A percentile compares a stretch with the other conserved stretches of the same genome.
Evolutionary conservation across 1,140 invertebrate genomes (phyloP).

Genomic region (Cyclargus thomasi): DNA sequence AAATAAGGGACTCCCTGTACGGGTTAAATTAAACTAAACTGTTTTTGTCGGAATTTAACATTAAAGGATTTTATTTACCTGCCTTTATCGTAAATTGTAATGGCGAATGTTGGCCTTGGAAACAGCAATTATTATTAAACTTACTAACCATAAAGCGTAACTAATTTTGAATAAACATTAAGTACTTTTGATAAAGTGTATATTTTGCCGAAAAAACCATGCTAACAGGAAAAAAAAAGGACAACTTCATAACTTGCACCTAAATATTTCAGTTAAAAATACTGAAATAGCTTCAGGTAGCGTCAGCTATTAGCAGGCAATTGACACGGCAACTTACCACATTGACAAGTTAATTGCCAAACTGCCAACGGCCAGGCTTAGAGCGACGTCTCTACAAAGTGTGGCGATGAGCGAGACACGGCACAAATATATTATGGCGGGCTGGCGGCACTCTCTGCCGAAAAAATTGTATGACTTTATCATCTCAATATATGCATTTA

Average conservation of each 20-base stretch:
- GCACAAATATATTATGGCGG: not conserved
- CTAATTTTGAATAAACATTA: not conserved
- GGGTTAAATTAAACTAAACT: too few species aligned
- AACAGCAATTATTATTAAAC: not conserved
- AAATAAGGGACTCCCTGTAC: too few species aligned
- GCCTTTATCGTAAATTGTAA: not conserved
- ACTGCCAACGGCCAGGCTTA: constrained; percentile 41
- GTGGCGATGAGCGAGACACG: not conserved
- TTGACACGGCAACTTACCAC: constrained; percentile 15
- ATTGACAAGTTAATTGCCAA: constrained; percentile 56
- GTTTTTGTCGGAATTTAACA: not conserved
- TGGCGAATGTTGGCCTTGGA: not conserved
- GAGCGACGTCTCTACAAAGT: constrained; percentile 28
- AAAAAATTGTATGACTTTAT: not conserved
- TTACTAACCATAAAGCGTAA: constrained; percentile 1
- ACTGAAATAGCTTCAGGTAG: not conserved
- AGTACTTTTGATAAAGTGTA: not conserved
- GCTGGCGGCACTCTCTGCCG: not conserved
- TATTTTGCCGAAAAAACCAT: not conserved
- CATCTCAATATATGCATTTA: too few species aligned
- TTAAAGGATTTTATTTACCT: too few species aligned
- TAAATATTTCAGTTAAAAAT: not conserved
- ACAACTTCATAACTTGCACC: not conserved
- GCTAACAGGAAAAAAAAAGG: too few species aligned
- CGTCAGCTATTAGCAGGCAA: not conserved